Percentiles rank a stretch among this genome's conserved stretches.
phyloP scores from a whole-genome alignment of 2,888 invertebrate species.

The Noctua comes region DNA sequence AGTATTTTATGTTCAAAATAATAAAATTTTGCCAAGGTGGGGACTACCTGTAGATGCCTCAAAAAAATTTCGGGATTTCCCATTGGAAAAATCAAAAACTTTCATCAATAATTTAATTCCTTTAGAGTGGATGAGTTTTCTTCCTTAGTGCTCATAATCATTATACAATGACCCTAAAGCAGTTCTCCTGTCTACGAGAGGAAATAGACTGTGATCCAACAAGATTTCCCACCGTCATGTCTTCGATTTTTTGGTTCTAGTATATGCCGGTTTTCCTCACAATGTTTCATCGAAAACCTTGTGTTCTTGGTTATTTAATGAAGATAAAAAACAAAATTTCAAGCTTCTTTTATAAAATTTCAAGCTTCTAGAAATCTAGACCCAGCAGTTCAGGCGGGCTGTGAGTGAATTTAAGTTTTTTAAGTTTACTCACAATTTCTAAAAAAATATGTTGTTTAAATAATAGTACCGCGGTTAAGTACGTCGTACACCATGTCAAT shows the following conservation, averaged over 20 bases:
- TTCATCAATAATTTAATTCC: background rate
- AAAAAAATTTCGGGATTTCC: background rate
- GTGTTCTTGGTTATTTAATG: too few relatives aligned
- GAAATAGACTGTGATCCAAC: background rate
- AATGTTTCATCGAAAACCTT: too few relatives aligned
- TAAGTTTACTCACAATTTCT: background rate
- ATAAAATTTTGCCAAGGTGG: background rate
- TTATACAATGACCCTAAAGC: background rate
- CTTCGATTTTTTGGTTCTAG: background rate
- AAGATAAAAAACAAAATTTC: too few relatives aligned
- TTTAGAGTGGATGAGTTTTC: background rate
- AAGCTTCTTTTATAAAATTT: background rate
- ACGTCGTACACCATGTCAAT: slow-evolving; percentile 69
- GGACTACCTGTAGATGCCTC: background rate
- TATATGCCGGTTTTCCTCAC: too few relatives aligned
- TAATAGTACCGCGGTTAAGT: slow-evolving; percentile 54
- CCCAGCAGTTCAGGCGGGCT: background rate
- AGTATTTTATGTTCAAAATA: background rate
- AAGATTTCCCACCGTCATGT: background rate
- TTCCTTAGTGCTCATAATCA: background rate
- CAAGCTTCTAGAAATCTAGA: background rate
- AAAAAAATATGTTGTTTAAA: slow-evolving; percentile 2
- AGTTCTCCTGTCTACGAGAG: background rate
- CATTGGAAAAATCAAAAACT: background rate
- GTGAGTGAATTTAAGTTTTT: background rate